phyloP scores from a whole-genome alignment of 2,888 invertebrate species.

The Watsonalla binaria region DNA sequence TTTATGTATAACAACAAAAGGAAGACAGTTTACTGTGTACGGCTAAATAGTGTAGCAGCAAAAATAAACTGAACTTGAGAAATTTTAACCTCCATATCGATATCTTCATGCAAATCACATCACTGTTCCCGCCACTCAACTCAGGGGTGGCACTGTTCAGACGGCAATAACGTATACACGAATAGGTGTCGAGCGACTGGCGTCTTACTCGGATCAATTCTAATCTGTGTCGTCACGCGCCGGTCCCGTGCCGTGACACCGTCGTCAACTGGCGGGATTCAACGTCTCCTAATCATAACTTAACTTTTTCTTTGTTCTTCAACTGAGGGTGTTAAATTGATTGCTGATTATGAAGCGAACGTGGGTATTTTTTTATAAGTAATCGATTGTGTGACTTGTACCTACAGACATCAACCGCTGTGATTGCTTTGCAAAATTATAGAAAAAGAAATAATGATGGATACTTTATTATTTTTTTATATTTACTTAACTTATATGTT shows the following conservation, averaged over 20 bases:
- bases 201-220: constrained; percentile 59
- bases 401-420: too few species aligned
- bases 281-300: constrained; percentile 39
- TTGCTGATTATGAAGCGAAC: constrained; percentile 7
- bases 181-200: constrained; percentile 48
- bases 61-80: neutral
- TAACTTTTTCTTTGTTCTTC: constrained; percentile 21
- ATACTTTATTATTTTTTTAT: too few species aligned
- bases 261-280: constrained; percentile 28
- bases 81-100: constrained; percentile 20
- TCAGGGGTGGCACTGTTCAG: constrained; percentile 60
- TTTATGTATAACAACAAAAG: too few species aligned
- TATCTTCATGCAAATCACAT: constrained; percentile 21
- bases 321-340: constrained; percentile 19
- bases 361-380: too few species aligned
- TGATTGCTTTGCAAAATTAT: too few species aligned
- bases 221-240: constrained; percentile 58
- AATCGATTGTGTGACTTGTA: too few species aligned
- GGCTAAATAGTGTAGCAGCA: too few species aligned
- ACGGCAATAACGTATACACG: constrained; percentile 55
- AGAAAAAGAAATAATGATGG: too few species aligned
- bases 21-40: too few species aligned
- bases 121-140: constrained; percentile 43
- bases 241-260: constrained; percentile 26
- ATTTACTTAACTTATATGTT: too few species aligned